phyloP scores from a whole-genome alignment of 1,140 invertebrate genomes.

The Calosoma granatense region DNA sequence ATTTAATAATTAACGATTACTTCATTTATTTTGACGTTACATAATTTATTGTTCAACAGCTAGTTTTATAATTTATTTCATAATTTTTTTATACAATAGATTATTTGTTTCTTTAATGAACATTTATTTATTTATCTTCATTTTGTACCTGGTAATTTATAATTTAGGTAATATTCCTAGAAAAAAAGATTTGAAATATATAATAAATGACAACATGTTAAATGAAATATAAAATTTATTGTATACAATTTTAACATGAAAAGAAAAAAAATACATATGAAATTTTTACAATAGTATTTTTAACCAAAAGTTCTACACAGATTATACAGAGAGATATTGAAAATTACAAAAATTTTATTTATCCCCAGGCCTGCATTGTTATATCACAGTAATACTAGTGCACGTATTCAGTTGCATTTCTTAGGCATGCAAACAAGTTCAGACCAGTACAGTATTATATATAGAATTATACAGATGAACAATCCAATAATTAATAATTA shows the following conservation, averaged over 20 bases:
- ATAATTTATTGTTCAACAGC: no score
- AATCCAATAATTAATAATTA: neutral
- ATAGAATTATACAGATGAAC: neutral
- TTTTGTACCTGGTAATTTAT: no score
- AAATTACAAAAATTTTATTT: constrained; percentile 13
- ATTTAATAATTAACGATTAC: no score
- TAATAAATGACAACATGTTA: neutral
- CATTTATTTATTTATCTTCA: no score
- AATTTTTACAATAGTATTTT: neutral
- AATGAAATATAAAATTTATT: neutral
- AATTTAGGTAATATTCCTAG: no score
- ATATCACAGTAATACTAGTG: constrained; percentile 17
- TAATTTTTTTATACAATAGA: no score
- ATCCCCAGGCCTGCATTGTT: constrained; percentile 2
- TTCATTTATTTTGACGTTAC: no score
- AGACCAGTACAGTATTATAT: no score
- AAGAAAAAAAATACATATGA: neutral
- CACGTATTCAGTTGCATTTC: constrained; percentile 13
- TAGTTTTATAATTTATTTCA: no score
- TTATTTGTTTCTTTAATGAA: no score
- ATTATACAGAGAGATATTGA: constrained; percentile 3
- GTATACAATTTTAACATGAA: neutral
- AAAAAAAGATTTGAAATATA: no score
- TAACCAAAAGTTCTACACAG: neutral
- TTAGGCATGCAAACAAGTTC: constrained; percentile 7